Conservation (phyloP, 35 echinoderm and acorn worm species). For the Holothuria glaberrima region DNA sequence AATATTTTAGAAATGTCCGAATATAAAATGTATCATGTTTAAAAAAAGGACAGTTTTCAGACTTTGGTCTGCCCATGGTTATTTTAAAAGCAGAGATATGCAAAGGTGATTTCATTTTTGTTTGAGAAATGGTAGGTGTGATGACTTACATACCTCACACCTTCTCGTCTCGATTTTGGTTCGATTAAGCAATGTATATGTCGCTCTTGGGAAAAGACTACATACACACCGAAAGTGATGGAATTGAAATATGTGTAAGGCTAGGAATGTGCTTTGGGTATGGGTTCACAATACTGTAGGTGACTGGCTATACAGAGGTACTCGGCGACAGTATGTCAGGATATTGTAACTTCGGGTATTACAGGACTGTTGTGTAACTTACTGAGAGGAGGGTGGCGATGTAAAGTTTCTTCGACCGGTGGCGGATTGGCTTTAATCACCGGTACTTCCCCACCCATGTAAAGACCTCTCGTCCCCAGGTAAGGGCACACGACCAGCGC, state of each 20-base stretch:
- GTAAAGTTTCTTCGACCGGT: not conserved
- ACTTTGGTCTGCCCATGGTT: too few species aligned
- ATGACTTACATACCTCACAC: too few species aligned
- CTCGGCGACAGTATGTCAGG: not conserved
- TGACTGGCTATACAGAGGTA: not conserved
- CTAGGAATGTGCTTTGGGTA: not conserved
- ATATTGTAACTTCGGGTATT: constrained; percentile 45
- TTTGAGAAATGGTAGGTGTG: too few species aligned
- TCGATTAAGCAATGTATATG: too few species aligned
- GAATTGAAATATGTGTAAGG: constrained; percentile 1
- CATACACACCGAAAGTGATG: not conserved
- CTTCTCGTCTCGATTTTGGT: too few species aligned
- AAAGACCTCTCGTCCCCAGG: constrained; percentile 83
- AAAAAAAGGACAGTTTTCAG: too few species aligned
- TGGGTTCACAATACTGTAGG: not conserved
- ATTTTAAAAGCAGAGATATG: too few species aligned
- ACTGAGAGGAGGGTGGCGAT: constrained; percentile 35
- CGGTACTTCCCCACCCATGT: constrained; percentile 75
- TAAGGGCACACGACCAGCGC: constrained; percentile 87
- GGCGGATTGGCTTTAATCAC: constrained; percentile 61
- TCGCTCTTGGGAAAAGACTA: not conserved
- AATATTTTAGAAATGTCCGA: too few species aligned
- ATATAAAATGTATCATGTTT: too few species aligned
- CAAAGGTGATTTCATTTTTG: too few species aligned
- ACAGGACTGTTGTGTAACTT: constrained; percentile 31